phyloP scores from a whole-genome alignment of 2,888 invertebrate genomes.

The Anoplius nigerrimus region DNA sequence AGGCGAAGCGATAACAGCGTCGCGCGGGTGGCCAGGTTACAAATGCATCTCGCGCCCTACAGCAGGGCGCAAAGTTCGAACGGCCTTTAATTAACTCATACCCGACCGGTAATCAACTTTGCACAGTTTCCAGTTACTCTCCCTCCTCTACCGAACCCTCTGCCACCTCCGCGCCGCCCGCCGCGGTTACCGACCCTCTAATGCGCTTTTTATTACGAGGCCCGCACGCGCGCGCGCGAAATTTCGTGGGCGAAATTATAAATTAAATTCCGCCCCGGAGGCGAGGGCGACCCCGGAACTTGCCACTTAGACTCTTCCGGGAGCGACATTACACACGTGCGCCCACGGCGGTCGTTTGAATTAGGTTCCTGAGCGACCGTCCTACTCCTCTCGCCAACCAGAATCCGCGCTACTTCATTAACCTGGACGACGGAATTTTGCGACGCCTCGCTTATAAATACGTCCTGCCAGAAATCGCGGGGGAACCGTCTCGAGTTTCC shows the following conservation, averaged over 20 bases:
- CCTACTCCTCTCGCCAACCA: neutral
- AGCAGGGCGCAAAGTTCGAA: slow-evolving; percentile 55
- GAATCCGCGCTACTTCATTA: neutral
- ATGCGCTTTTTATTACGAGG: slow-evolving; percentile 62
- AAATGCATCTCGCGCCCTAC: slow-evolving; percentile 26
- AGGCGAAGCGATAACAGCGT: slow-evolving; percentile 32
- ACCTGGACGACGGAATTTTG: neutral
- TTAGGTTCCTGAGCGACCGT: slow-evolving; percentile 8
- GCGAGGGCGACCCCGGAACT: slow-evolving; percentile 31
- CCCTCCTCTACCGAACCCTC: too few species aligned
- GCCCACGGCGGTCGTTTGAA: slow-evolving; percentile 33
- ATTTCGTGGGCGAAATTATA: slow-evolving; percentile 56
- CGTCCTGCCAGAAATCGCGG: neutral
- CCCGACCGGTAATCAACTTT: slow-evolving; percentile 53
- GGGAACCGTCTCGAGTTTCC: too few species aligned
- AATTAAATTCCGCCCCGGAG: slow-evolving; percentile 49
- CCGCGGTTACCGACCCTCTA: slow-evolving; percentile 36
- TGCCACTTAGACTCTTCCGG: slow-evolving; percentile 44
- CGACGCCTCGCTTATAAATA: neutral
- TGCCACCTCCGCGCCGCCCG: too few species aligned
- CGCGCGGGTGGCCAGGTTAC: neutral
- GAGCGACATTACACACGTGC: slow-evolving; percentile 33
- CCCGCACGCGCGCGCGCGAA: slow-evolving; percentile 30
- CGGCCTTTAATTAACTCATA: slow-evolving; percentile 55
- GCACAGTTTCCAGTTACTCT: slow-evolving; percentile 41